phyloP scores from a whole-genome alignment of 1,140 invertebrate genomes.

The Aradophagus sp. region DNA sequence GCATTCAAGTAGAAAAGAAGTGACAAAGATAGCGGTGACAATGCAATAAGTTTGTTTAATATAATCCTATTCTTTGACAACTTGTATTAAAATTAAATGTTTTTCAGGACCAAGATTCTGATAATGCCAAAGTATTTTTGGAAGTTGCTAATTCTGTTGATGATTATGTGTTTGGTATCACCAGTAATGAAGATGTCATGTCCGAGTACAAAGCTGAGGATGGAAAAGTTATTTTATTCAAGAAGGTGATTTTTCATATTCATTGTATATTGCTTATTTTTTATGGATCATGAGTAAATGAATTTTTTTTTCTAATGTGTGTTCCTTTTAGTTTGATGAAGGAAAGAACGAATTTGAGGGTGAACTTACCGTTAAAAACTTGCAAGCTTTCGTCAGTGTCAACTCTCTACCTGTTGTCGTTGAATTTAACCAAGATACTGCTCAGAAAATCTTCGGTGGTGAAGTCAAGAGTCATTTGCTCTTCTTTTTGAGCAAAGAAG shows the following conservation, averaged over 20 bases:
- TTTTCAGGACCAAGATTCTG: constrained; percentile 82
- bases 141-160: constrained; percentile 87
- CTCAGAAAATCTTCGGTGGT: constrained; percentile 98
- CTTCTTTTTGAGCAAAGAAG: constrained; percentile 94
- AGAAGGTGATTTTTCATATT: constrained; percentile 81
- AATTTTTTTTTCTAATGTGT: constrained; percentile 2
- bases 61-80: no score
- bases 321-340: constrained; percentile 93
- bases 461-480: constrained; percentile 97
- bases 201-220: constrained; percentile 83
- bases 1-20: no score
- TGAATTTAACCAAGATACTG: constrained; percentile 98
- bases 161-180: constrained; percentile 92
- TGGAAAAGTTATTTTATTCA: constrained; percentile 88
- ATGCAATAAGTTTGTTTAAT: no score
- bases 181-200: constrained; percentile 84
- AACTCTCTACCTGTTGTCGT: constrained; percentile 94
- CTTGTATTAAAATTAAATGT: no score
- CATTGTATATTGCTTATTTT: background rate
- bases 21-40: no score
- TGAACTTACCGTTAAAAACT: constrained; percentile 79
- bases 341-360: constrained; percentile 86
- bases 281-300: constrained; percentile 5
- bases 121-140: constrained; percentile 89
- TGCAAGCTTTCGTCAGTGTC: constrained; percentile 89